A percentile compares a stretch with the other conserved stretches of the same genome.
These are phyloP conservation scores for Otis tarda DNA, from an alignment of 2,113 vertebrate species.

Conservation along the genomic window DNA sequence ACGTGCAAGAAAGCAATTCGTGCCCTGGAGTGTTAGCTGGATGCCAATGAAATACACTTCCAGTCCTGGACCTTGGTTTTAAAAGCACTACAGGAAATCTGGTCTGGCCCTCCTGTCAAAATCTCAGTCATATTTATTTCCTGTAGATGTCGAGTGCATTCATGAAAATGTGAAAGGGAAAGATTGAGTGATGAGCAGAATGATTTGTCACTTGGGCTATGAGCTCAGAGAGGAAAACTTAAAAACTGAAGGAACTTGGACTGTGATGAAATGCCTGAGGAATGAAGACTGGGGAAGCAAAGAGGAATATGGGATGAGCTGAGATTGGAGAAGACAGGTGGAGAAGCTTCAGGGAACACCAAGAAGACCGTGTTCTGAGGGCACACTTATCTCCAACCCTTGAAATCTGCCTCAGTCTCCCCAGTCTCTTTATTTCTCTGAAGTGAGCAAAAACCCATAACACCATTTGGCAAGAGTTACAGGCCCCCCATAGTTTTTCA, in stretches of 20 bases:
- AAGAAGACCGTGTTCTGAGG: not conserved
- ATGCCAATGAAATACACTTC: not conserved
- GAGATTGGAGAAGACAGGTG: not conserved
- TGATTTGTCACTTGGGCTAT: not conserved
- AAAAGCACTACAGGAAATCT: not conserved
- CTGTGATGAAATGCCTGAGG: not conserved
- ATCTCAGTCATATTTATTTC: not conserved
- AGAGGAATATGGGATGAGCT: not conserved
- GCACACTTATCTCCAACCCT: not conserved
- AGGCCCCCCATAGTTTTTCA: accelerated
- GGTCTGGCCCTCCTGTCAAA: not conserved
- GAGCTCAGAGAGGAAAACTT: not conserved
- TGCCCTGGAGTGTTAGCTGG: not conserved
- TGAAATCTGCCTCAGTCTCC: not conserved
- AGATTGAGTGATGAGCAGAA: not conserved
- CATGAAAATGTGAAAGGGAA: not conserved
- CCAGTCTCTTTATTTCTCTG: not conserved
- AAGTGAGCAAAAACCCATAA: not conserved
- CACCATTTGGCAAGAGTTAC: not conserved
- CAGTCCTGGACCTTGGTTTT: not conserved
- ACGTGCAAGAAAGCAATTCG: not conserved
- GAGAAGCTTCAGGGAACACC: not conserved
- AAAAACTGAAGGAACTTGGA: not conserved
- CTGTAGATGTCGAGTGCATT: not conserved
- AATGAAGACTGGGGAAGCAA: not conserved